Base-by-base conservation (phyloP, 2,888 invertebrate genomes). In the Drosophila suboccidentalis region DNA sequence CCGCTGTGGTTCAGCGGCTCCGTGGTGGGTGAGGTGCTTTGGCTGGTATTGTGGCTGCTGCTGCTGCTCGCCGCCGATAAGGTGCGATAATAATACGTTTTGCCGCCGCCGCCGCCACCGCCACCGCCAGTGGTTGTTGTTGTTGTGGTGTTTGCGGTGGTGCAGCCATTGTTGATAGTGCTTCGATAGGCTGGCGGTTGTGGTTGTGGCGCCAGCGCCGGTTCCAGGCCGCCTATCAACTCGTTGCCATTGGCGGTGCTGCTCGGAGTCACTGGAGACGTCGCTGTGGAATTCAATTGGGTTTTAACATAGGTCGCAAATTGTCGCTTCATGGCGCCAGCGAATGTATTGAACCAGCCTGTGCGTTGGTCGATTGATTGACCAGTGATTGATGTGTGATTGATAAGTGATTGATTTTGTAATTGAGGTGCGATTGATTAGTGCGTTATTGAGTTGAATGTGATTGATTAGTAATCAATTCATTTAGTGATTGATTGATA, bases 301-400 rank as follows among this genome's bases (percentile, higher is more conserved):
- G 96, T 94, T 94, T 96, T 96, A 91, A 96, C 96, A 94, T 96
- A 96, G 82, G 96, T 96, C 91, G 96, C 95, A 93, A 97, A 96
- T 91, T 96, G 95, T 93, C 96, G 96, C 93, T 96, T 97, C 93
- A 95, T 94, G 91, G 94, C 94, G 93, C 95, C 95, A 92, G 95
- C 94, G 93, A 95, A 93, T 92, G 95, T 94, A 94, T 94, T 94
- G 94, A 95, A 94, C 95, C 95, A 95, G 94, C 95, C 93, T 76
- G 70, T 22, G 57, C 59, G 49, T 58, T 71, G 57, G 11, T 49
- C 29, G 59, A 49, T 59, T 46, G 26, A 34, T 44, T 47, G 54
- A 29, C 8, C 8, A 36, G 9, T 46, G 57, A 46, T 34, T 36
- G 34, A 11, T 19, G 9, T n/a, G 36, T 55, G 17, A 41, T 41